Percentiles rank a stretch among this genome's conserved stretches.
phyloP scores from a whole-genome alignment of 2,888 invertebrate genomes.

The Lamellibrachia columna region DNA sequence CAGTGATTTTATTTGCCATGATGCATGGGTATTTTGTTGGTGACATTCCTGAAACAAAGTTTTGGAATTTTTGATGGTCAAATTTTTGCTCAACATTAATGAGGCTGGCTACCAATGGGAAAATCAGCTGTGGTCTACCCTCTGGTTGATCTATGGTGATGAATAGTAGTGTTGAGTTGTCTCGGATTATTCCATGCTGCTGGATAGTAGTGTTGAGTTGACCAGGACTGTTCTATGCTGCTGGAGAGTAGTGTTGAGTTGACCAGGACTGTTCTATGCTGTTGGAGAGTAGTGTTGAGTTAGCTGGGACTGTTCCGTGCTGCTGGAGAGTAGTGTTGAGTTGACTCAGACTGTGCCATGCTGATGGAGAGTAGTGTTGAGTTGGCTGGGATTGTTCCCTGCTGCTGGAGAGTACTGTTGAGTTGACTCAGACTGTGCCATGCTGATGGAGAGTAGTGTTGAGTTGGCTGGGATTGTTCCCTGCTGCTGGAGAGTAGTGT shows the following conservation, averaged over 20 bases:
- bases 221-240: neutral
- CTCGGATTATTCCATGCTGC: neutral
- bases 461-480: neutral
- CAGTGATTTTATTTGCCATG: no score
- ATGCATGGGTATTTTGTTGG: no score
- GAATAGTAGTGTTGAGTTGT: neutral
- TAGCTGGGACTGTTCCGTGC: neutral
- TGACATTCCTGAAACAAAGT: no score
- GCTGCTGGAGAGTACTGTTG: no score
- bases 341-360: neutral
- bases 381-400: no score
- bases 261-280: neutral
- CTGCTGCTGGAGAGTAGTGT: neutral
- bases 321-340: neutral
- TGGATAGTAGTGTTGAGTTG: neutral
- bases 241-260: neutral
- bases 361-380: neutral
- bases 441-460: no score
- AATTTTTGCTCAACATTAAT: neutral
- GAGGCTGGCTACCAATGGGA: neutral
- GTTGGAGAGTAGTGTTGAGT: neutral
- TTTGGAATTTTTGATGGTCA: no score
- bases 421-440: no score
- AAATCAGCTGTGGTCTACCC: neutral
- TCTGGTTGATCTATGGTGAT: no score